Conservation (phyloP, 2,113 vertebrate genomes). For the Protobothrops flavoviridis region DNA sequence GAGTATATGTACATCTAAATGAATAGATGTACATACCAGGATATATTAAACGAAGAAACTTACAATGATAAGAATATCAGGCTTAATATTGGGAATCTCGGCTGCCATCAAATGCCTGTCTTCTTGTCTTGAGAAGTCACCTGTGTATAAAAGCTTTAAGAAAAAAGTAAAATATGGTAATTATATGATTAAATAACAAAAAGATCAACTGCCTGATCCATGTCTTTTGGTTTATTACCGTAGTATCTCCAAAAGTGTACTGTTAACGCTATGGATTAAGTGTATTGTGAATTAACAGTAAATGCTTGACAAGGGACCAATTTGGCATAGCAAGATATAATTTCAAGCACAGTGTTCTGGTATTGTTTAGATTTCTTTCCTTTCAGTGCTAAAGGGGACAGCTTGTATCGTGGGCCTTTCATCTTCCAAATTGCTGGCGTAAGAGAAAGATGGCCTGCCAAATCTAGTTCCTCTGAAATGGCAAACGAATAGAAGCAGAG, state of each 20-base stretch:
- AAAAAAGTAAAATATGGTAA: conserved; percentile 23
- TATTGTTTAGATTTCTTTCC: not conserved
- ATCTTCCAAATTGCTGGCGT: not conserved
- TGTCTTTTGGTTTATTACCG: not conserved
- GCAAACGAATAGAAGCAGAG: not conserved
- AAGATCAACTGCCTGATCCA: not conserved
- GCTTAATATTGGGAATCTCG: conserved; percentile 97
- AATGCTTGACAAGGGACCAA: not conserved
- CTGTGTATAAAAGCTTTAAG: conserved; percentile 89
- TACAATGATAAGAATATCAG: conserved; percentile 96
- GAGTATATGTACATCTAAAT: not conserved
- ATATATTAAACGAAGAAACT: conserved; percentile 52
- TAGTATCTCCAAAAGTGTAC: not conserved
- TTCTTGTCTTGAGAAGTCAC: conserved; percentile 97
- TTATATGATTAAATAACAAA: not conserved
- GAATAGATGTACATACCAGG: not conserved
- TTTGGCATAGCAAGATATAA: not conserved
- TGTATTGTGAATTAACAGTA: not conserved
- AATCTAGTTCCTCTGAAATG: not conserved
- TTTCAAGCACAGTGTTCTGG: not conserved
- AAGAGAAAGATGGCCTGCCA: not conserved
- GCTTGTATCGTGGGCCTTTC: not conserved
- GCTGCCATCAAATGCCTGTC: conserved; percentile 97
- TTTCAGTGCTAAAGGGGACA: not conserved
- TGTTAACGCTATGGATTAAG: not conserved